phyloP scores from a whole-genome alignment of 2,888 invertebrate genomes.

The Anaspis maculata region DNA sequence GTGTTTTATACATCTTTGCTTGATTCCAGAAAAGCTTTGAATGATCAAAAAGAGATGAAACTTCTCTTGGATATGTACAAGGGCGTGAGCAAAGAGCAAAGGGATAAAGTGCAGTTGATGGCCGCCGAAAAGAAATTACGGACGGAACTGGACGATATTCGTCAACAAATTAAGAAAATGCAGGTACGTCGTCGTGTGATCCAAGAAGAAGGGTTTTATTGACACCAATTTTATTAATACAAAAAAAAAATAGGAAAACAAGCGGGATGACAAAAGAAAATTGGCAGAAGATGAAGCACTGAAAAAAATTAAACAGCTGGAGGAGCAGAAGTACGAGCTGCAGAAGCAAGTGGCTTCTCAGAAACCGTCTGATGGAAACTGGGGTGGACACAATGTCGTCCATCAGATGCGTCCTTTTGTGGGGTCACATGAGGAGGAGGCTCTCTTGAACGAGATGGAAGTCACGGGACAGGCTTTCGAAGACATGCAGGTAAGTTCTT shows the following conservation, averaged over 20 bases:
- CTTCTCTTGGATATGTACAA: constrained; percentile 93
- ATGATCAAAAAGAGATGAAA: constrained; percentile 92
- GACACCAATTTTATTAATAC: too few relatives aligned
- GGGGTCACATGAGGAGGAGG: constrained; percentile 85
- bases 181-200: too few relatives aligned
- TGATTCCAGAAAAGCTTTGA: constrained; percentile 69
- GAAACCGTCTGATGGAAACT: constrained; percentile 57
- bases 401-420: constrained; percentile 61
- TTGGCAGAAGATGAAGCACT: constrained; percentile 91
- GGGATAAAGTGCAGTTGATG: constrained; percentile 94
- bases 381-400: constrained; percentile 38
- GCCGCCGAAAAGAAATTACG: constrained; percentile 86
- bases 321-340: constrained; percentile 86
- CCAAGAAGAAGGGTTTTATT: too few relatives aligned
- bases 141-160: constrained; percentile 82
- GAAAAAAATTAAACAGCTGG: constrained; percentile 86
- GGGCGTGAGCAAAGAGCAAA: constrained; percentile 91
- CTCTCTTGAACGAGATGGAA: constrained; percentile 96
- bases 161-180: constrained; percentile 76
- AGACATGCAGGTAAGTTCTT: constrained; percentile 74
- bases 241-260: constrained; percentile 62
- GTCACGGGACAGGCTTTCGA: constrained; percentile 98
- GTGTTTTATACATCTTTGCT: constrained; percentile 2
- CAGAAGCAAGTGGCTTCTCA: constrained; percentile 85
- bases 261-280: constrained; percentile 83